A percentile compares a stretch with the other conserved stretches of the same genome.
phyloP scores from a whole-genome alignment of 64 coral and sea anemone genomes.

The Pachyseris speciosa region DNA sequence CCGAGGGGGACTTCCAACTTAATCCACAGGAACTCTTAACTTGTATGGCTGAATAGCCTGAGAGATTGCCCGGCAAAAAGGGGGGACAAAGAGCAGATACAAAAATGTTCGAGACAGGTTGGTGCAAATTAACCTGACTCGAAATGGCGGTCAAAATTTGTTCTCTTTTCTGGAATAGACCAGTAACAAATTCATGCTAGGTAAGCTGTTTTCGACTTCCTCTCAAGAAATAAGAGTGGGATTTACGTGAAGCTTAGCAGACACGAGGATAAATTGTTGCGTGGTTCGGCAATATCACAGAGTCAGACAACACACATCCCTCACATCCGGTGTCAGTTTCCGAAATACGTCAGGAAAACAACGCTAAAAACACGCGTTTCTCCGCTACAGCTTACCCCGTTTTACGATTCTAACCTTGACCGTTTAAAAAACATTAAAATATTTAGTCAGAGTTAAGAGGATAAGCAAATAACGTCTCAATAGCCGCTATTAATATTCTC shows the following conservation, averaged over 20 bases:
- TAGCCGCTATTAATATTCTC: conserved; percentile 45
- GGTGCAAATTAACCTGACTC: too few species aligned
- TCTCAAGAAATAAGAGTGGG: background rate
- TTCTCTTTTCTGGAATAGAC: background rate
- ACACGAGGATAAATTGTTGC: conserved; percentile 17
- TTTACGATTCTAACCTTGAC: conserved; percentile 46
- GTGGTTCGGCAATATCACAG: conserved; percentile 30
- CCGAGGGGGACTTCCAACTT: conserved; percentile 41
- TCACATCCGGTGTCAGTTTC: conserved; percentile 44
- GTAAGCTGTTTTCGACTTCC: too few species aligned
- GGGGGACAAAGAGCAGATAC: background rate
- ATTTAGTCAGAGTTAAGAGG: conserved; percentile 56
- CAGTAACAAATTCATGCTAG: background rate
- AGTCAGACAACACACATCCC: conserved; percentile 40
- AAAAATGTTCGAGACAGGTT: background rate
- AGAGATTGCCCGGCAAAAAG: background rate
- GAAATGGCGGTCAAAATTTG: background rate
- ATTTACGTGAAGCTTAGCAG: conserved; percentile 13
- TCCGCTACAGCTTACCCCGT: background rate
- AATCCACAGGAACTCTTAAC: conserved; percentile 14
- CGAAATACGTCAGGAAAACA: conserved; percentile 5
- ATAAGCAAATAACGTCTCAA: conserved; percentile 48
- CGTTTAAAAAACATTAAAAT: conserved; percentile 24
- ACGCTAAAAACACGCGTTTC: conserved; percentile 44
- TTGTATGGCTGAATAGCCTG: background rate